Conservation (phyloP, 2,888 invertebrate species). For the Peribatodes rhomboidaria region DNA sequence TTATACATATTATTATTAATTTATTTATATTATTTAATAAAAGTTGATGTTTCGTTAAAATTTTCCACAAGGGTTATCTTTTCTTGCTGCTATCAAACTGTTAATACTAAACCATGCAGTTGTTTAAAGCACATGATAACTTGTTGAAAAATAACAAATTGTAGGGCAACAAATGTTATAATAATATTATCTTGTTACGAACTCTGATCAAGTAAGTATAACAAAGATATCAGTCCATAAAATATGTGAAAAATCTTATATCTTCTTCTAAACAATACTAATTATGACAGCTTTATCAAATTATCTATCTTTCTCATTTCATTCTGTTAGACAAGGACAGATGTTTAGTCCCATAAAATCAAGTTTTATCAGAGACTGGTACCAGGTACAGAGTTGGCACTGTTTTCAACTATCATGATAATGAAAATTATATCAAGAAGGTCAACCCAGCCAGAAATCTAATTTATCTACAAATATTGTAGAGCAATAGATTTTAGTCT, state of each 20-base stretch:
- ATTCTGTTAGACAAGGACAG: too few species aligned
- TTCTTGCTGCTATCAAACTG: neutral
- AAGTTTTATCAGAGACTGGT: too few species aligned
- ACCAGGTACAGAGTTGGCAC: neutral
- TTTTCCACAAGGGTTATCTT: slow-evolving; percentile 15
- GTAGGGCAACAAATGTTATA: neutral
- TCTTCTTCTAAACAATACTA: too few species aligned
- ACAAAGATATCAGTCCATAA: too few species aligned
- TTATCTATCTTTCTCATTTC: neutral
- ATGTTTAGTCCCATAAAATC: too few species aligned
- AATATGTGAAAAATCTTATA: too few species aligned
- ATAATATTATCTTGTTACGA: neutral
- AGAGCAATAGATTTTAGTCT: neutral
- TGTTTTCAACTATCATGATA: neutral
- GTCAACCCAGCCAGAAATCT: neutral
- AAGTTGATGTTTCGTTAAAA: neutral
- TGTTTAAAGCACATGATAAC: too few species aligned
- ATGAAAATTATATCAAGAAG: slow-evolving; percentile 2
- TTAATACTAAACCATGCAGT: neutral
- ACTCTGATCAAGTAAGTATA: neutral
- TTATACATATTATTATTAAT: too few species aligned
- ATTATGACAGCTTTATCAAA: too few species aligned
- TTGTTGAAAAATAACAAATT: slow-evolving; percentile 2
- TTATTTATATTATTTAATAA: neutral
- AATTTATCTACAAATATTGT: slow-evolving; percentile 4